A percentile compares a stretch with the other conserved stretches of the same genome.
phyloP scores from a whole-genome alignment of 2,113 vertebrate genomes.

The Sinocyclocheilus grahami region DNA sequence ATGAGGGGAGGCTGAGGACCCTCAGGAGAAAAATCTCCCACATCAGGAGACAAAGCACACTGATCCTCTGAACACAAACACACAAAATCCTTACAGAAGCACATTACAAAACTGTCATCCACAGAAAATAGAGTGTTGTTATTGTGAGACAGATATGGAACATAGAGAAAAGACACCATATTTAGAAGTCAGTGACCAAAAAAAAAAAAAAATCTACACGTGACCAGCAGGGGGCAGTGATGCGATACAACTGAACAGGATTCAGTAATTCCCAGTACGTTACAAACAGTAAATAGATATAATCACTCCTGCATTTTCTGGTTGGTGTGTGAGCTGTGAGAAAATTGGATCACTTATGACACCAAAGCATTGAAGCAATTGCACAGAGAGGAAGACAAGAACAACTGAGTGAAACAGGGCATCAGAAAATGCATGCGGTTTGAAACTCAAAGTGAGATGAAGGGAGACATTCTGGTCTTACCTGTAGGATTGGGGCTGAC shows the following conservation, averaged over 20 bases:
- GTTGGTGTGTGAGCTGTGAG: constrained; percentile 21
- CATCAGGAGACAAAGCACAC: constrained; percentile 83
- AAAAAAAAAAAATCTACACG: neutral
- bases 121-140: too few relatives aligned
- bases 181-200: neutral
- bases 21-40: constrained; percentile 94
- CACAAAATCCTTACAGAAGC: neutral
- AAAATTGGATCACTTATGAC: neutral
- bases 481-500: constrained; percentile 76
- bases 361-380: neutral
- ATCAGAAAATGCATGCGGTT: neutral
- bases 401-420: neutral
- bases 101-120: neutral
- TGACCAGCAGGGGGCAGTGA: neutral
- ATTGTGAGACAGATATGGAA: too few relatives aligned
- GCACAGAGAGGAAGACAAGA: neutral
- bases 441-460: neutral
- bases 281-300: constrained; percentile 1
- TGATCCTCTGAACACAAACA: constrained; percentile 81
- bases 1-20: constrained; percentile 94
- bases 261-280: neutral
- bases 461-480: constrained; percentile 61
- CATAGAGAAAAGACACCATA: too few relatives aligned
- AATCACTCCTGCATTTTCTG: neutral
- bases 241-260: neutral